These are phyloP conservation scores for Myzus persicae DNA, from an alignment of 1,140 invertebrate species.

Conservation along the genomic window DNA sequence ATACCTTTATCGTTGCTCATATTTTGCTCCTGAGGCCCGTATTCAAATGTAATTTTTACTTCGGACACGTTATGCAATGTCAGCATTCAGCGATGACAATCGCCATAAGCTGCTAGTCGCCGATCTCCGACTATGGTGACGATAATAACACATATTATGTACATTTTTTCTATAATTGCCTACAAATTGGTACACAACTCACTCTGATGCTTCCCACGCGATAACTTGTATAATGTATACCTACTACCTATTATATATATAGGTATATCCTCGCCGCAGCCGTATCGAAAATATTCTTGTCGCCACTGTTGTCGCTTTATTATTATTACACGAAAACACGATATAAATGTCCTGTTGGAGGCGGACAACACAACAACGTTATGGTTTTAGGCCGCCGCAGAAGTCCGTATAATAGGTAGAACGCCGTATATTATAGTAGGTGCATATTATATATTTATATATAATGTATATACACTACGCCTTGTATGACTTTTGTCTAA, in stretches of 20 bases:
- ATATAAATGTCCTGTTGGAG: constrained; percentile 36
- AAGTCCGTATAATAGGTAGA: background rate
- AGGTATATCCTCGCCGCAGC: background rate
- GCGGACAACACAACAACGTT: constrained; percentile 41
- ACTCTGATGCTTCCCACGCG: background rate
- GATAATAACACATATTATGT: background rate
- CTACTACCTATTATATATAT: constrained; percentile 12
- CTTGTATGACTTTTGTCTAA: background rate
- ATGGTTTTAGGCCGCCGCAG: constrained; percentile 24
- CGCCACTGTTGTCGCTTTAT: constrained; percentile 38
- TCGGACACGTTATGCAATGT: background rate
- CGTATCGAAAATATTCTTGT: constrained; percentile 42
- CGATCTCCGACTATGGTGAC: background rate
- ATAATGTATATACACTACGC: background rate
- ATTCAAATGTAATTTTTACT: background rate
- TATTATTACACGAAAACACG: constrained; percentile 33
- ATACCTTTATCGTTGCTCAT: background rate
- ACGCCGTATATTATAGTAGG: background rate
- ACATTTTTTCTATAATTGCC: constrained; percentile 24
- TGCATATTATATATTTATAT: background rate
- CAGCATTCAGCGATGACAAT: background rate
- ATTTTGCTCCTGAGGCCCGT: background rate
- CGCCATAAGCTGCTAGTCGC: background rate
- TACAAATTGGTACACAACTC: constrained; percentile 21
- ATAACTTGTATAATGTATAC: background rate